A percentile compares a stretch with the other conserved stretches of the same genome.
These are phyloP conservation scores for Campoletis raptor DNA, from an alignment of 2,888 invertebrate genomes.

Conservation along the genomic window DNA sequence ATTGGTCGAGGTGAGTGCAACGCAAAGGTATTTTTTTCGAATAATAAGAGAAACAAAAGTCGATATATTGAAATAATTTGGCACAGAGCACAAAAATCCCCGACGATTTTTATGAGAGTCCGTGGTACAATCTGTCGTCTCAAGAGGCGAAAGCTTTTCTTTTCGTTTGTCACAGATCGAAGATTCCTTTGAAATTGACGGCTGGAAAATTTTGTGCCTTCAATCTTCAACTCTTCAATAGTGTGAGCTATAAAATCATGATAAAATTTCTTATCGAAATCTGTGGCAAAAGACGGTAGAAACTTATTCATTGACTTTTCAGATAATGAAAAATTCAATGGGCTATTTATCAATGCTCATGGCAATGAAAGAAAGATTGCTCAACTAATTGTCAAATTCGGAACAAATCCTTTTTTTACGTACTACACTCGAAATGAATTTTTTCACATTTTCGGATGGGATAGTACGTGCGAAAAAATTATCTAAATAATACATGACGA, in stretches of 20 bases:
- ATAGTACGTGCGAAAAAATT: background rate
- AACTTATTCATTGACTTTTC: background rate
- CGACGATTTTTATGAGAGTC: constrained; percentile 60
- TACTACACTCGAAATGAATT: background rate
- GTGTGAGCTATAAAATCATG: constrained; percentile 37
- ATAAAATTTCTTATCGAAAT: too few species aligned
- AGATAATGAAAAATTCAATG: constrained; percentile 73
- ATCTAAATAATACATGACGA: background rate
- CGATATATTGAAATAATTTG: background rate
- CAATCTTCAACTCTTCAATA: constrained; percentile 56
- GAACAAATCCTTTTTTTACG: background rate
- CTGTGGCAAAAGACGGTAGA: background rate
- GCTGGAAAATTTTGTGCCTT: constrained; percentile 68
- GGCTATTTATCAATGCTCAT: constrained; percentile 75
- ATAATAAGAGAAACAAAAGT: background rate
- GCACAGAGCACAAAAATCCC: constrained; percentile 61
- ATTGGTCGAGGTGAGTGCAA: constrained; percentile 54
- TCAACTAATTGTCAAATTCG: constrained; percentile 14
- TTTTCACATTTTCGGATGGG: background rate
- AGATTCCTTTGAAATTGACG: constrained; percentile 58
- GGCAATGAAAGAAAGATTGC: constrained; percentile 62
- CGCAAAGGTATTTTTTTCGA: background rate
- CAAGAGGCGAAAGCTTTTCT: constrained; percentile 60
- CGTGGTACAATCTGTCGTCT: constrained; percentile 64
- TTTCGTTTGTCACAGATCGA: constrained; percentile 59